Evolutionary conservation across 2,888 invertebrate genomes (phyloP).

Genomic region (Tyria jacobaeae): DNA sequence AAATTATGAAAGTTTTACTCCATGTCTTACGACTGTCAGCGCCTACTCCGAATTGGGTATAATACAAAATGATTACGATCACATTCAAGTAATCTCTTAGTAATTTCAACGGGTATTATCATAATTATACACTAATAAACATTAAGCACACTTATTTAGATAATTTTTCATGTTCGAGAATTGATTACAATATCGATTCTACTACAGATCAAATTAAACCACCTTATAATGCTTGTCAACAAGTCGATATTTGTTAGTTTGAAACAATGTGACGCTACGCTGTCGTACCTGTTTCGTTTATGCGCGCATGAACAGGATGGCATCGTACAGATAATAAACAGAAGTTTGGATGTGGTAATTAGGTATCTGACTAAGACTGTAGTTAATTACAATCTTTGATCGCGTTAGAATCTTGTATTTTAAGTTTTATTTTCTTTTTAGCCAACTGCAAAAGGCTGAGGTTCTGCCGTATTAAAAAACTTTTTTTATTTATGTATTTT

Average conservation of each 20-base stretch:
- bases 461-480: no score
- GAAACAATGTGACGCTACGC: not conserved
- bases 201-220: no score
- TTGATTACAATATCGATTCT: no score
- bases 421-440: no score
- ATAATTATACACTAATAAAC: no score
- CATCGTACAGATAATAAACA: not conserved
- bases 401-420: no score
- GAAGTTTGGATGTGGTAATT: constrained; percentile 1
- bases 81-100: not conserved
- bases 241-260: not conserved
- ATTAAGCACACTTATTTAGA: no score
- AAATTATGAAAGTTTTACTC: not conserved
- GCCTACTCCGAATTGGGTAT: not conserved
- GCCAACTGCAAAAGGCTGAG: no score
- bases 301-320: not conserved
- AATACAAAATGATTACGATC: not conserved
- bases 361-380: not conserved
- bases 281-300: not conserved
- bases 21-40: not conserved
- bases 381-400: not conserved
- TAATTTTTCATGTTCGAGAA: no score
- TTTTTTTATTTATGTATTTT: no score
- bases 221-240: not conserved
- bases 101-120: no score